Evolutionary conservation across 1,140 invertebrate species (phyloP).

Genomic region (Drosophila triauraria): DNA sequence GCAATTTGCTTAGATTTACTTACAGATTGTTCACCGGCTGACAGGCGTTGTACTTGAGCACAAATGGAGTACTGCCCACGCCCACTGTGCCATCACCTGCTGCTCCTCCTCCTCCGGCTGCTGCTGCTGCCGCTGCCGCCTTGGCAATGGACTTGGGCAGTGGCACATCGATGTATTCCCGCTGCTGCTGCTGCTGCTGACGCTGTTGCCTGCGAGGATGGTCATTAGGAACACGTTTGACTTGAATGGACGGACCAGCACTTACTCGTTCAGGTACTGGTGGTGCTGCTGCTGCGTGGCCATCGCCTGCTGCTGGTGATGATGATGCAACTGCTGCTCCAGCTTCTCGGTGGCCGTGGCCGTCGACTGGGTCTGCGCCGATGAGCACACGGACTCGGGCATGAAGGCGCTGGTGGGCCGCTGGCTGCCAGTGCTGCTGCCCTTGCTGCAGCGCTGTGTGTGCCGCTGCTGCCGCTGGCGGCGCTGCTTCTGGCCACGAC

Average conservation of each 20-base stretch:
- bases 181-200: slow-evolving; percentile 58
- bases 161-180: slow-evolving; percentile 85
- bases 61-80: slow-evolving; percentile 60
- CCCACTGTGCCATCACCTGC: slow-evolving; percentile 21
- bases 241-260: slow-evolving; percentile 14
- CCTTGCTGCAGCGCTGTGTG: slow-evolving; percentile 72
- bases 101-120: slow-evolving; percentile 13
- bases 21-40: slow-evolving; percentile 82
- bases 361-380: slow-evolving; percentile 78
- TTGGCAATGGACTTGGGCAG: slow-evolving; percentile 83
- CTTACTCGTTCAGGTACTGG: slow-evolving; percentile 79
- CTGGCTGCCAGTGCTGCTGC: slow-evolving; percentile 45
- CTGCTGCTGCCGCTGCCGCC: slow-evolving; percentile 53
- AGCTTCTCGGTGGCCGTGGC: slow-evolving; percentile 79
- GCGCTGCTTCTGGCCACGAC: slow-evolving; percentile 65
- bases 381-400: slow-evolving; percentile 79
- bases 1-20: slow-evolving; percentile 32
- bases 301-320: slow-evolving; percentile 74
- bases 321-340: slow-evolving; percentile 76
- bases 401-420: slow-evolving; percentile 72
- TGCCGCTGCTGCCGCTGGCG: slow-evolving; percentile 68
- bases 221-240: slow-evolving; percentile 38
- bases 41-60: slow-evolving; percentile 80
- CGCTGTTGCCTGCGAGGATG: slow-evolving; percentile 37
- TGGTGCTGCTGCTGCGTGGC: slow-evolving; percentile 77